These are phyloP conservation scores for Addax nasomaculatus DNA, from an alignment of 2,113 vertebrate genomes.

Conservation along the genomic window DNA sequence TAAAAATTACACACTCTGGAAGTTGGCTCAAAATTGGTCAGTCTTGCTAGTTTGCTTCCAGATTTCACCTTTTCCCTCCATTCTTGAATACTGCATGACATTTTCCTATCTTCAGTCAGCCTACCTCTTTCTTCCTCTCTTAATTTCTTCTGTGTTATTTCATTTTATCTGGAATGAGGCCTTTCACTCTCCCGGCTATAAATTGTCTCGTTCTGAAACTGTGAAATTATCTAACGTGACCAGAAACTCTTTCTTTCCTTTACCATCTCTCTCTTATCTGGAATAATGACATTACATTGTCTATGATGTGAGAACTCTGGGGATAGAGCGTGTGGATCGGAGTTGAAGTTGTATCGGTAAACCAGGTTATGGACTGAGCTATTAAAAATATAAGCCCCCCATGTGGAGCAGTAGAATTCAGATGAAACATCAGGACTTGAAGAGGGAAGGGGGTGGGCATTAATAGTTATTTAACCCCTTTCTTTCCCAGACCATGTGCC, in stretches of 20 bases:
- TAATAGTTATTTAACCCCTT: not conserved
- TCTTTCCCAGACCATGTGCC: not conserved
- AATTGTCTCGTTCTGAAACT: not conserved
- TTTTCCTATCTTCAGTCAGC: not conserved
- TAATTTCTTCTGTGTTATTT: not conserved
- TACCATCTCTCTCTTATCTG: not conserved
- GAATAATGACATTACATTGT: not conserved
- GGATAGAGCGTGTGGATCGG: fast-evolving
- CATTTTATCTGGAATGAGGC: not conserved
- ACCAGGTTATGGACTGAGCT: not conserved
- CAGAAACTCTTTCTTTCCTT: not conserved
- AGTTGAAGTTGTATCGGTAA: not conserved
- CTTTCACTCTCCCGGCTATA: not conserved
- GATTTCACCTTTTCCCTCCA: not conserved
- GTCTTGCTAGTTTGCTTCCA: not conserved
- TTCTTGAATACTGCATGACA: not conserved
- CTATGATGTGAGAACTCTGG: not conserved
- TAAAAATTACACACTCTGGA: not conserved
- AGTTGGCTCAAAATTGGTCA: not conserved
- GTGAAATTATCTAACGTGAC: not conserved
- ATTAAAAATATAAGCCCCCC: not conserved
- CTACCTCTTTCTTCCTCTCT: not conserved
- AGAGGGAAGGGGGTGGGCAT: not conserved
- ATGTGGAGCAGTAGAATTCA: not conserved
- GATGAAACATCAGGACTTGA: not conserved